These are phyloP conservation scores for Parasteatoda tepidariorum DNA, from an alignment of 1,140 invertebrate genomes.

Conservation along the genomic window DNA sequence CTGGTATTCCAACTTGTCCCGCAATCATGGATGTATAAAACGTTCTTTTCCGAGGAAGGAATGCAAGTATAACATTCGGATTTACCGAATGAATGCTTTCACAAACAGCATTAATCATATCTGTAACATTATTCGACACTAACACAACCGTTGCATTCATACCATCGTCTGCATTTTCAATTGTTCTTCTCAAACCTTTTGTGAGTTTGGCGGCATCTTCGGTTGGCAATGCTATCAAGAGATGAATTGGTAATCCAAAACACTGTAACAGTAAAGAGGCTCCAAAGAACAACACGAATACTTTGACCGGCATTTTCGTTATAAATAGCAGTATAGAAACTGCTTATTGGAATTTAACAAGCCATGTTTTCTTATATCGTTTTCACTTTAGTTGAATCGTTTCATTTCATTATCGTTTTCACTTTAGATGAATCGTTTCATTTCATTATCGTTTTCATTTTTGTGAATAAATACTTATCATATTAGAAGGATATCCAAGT, in stretches of 20 bases:
- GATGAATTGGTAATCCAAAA: constrained; percentile 25
- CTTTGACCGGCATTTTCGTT: neutral
- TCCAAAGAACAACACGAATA: neutral
- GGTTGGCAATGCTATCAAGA: constrained; percentile 32
- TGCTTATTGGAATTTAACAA: neutral
- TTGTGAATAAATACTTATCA: no score
- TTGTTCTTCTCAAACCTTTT: constrained; percentile 38
- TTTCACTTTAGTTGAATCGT: neutral
- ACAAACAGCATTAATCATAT: constrained; percentile 32
- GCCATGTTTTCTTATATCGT: neutral
- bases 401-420: neutral
- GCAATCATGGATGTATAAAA: constrained; percentile 41
- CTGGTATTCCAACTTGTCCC: constrained; percentile 30
- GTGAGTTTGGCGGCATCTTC: constrained; percentile 23
- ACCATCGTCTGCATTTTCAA: constrained; percentile 28
- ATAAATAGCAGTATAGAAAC: neutral
- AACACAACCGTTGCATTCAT: constrained; percentile 32
- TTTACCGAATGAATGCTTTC: constrained; percentile 10
- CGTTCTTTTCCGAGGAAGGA: constrained; percentile 11
- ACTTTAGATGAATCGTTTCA: neutral
- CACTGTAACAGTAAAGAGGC: neutral
- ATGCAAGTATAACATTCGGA: constrained; percentile 26
- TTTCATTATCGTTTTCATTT: no score
- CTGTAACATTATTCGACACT: neutral
- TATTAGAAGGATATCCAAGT: no score